Evolutionary conservation across 2,113 vertebrate genomes (phyloP).

Genomic region (Balaeniceps rex): DNA sequence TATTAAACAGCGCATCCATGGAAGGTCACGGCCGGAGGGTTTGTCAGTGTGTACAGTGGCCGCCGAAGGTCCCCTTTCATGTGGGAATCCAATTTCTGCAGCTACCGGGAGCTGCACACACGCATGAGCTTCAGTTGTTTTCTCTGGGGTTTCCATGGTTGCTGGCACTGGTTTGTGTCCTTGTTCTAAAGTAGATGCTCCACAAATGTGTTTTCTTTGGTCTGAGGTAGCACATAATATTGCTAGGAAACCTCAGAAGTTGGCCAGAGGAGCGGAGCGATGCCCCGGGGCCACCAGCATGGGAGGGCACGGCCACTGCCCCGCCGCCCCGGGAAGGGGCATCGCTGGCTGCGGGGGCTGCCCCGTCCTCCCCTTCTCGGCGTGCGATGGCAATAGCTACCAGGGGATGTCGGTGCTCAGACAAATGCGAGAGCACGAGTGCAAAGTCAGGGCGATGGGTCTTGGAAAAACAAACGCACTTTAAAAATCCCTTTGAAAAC

Average conservation of each 20-base stretch:
- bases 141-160: not conserved
- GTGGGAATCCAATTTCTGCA: not conserved
- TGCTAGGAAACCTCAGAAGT: not conserved
- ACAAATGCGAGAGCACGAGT: not conserved
- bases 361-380: not conserved
- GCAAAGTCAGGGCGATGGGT: not conserved
- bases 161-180: not conserved
- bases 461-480: not conserved
- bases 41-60: not conserved
- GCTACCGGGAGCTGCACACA: not conserved
- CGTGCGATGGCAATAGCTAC: accelerated
- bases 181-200: not conserved
- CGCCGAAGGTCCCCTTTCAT: not conserved
- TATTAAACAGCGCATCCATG: not conserved
- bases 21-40: not conserved
- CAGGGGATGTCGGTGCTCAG: not conserved
- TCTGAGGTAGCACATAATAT: not conserved
- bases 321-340: not conserved
- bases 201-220: not conserved
- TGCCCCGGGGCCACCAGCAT: not conserved
- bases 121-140: not conserved
- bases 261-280: not conserved
- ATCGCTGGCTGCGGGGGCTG: not conserved
- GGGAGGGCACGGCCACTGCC: not conserved
- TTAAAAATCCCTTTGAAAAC: not conserved